Evolutionary conservation across 2,113 vertebrate genomes (phyloP).

Genomic region (Catharus minimus): DNA sequence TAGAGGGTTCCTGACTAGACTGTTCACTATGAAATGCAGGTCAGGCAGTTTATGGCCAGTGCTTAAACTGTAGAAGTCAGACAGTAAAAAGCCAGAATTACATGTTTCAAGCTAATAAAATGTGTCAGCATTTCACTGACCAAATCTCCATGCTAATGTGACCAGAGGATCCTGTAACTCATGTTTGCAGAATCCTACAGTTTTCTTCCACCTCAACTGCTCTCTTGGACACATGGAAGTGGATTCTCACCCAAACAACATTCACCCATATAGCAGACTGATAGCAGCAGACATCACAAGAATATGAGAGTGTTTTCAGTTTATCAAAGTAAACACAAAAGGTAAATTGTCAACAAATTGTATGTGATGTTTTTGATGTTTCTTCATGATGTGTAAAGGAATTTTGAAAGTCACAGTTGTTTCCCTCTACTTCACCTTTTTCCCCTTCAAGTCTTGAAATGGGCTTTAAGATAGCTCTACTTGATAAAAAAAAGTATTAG

Average conservation of each 20-base stretch:
- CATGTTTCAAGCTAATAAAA: not conserved
- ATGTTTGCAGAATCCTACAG: not conserved
- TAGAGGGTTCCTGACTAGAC: constrained; percentile 44
- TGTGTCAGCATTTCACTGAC: not conserved
- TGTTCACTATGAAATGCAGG: constrained; percentile 4
- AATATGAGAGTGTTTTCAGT: not conserved
- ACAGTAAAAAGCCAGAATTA: not conserved
- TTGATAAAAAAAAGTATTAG: not conserved
- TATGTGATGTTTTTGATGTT: not conserved
- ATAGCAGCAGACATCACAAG: not conserved
- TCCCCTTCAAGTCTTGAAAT: not conserved
- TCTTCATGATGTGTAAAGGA: not conserved
- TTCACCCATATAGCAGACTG: not conserved
- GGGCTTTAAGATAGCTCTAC: not conserved
- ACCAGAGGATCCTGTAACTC: not conserved
- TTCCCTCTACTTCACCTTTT: not conserved
- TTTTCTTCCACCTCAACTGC: not conserved
- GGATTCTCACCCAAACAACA: not conserved
- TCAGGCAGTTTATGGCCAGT: not conserved
- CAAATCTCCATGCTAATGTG: not conserved
- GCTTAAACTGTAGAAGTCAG: not conserved
- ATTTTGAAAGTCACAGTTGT: not conserved
- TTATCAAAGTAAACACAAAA: not conserved
- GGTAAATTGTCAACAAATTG: not conserved
- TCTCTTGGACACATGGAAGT: not conserved